Conservation (phyloP, 2,888 invertebrate genomes). For the Microplitis manilae region DNA sequence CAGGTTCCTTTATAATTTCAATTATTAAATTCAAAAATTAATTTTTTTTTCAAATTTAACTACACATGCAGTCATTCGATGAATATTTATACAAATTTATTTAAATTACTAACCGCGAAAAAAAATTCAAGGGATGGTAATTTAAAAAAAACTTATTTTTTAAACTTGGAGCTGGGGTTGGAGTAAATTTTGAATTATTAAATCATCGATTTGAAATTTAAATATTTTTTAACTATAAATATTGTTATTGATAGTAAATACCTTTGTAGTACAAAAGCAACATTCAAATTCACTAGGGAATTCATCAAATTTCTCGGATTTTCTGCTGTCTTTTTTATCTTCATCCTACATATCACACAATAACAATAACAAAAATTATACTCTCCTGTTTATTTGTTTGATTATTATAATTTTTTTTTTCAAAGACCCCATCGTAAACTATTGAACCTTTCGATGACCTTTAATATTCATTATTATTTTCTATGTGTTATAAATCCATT, state of each 20-base stretch:
- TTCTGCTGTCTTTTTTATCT: constrained; percentile 79
- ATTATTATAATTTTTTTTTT: not conserved
- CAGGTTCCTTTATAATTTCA: too few species aligned
- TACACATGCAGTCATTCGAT: too few species aligned
- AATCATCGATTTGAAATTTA: not conserved
- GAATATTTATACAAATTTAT: too few species aligned
- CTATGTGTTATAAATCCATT: constrained; percentile 7
- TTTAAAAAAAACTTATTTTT: too few species aligned
- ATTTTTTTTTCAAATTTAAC: too few species aligned
- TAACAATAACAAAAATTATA: constrained; percentile 58
- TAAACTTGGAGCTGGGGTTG: too few species aligned
- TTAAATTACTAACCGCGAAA: too few species aligned
- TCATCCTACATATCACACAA: constrained; percentile 69
- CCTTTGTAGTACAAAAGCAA: constrained; percentile 97
- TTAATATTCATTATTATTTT: not conserved
- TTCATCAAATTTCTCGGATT: constrained; percentile 85
- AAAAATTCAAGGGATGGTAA: too few species aligned
- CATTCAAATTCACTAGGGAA: constrained; percentile 96
- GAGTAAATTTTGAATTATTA: too few species aligned
- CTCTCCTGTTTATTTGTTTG: constrained; percentile 44
- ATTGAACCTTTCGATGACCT: constrained; percentile 42
- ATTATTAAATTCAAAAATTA: too few species aligned
- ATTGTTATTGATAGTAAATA: constrained; percentile 73
- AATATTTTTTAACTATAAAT: constrained; percentile 20
- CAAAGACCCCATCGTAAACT: constrained; percentile 36